Conservation (phyloP, 2,888 invertebrate species). For the Venustoraphidia nigricollis region DNA sequence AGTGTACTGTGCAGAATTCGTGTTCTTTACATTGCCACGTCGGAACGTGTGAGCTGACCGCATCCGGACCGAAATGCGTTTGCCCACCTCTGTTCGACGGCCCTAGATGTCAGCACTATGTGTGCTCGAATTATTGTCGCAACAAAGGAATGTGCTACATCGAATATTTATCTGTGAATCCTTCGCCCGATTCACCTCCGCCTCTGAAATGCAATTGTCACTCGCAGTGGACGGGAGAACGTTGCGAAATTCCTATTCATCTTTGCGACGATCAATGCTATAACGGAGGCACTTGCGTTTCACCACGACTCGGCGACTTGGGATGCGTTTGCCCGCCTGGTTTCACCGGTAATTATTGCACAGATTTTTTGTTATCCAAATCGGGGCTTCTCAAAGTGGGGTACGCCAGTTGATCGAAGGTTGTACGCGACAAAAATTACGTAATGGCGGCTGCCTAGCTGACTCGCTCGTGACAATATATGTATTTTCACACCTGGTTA, state of each 20-base stretch:
- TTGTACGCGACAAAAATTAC: too few species aligned
- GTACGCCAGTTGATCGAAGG: too few species aligned
- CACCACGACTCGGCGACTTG: slow-evolving; percentile 18
- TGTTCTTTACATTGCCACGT: slow-evolving; percentile 43
- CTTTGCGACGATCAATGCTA: slow-evolving; percentile 39
- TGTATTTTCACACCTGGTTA: too few species aligned
- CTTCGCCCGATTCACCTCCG: slow-evolving; percentile 14
- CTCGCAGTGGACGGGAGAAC: slow-evolving; percentile 45
- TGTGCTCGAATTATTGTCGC: slow-evolving; percentile 51
- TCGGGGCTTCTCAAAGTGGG: too few species aligned
- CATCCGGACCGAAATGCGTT: slow-evolving; percentile 40
- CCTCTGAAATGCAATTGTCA: slow-evolving; percentile 37
- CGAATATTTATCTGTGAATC: slow-evolving; percentile 18
- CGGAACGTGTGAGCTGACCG: slow-evolving; percentile 38
- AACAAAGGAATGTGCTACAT: slow-evolving; percentile 43
- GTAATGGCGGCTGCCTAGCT: too few species aligned
- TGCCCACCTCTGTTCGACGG: slow-evolving; percentile 51
- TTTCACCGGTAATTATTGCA: slow-evolving; percentile 26
- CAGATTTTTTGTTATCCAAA: too few species aligned
- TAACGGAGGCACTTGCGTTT: slow-evolving; percentile 43
- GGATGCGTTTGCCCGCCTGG: slow-evolving; percentile 36
- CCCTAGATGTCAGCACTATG: slow-evolving; percentile 47
- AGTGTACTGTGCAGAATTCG: slow-evolving; percentile 13
- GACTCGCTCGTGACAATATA: too few species aligned
- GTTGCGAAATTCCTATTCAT: slow-evolving; percentile 43